A percentile compares a stretch with the other conserved stretches of the same genome.
phyloP scores from a whole-genome alignment of 2,888 invertebrate species.

The Eristalis tenax region DNA sequence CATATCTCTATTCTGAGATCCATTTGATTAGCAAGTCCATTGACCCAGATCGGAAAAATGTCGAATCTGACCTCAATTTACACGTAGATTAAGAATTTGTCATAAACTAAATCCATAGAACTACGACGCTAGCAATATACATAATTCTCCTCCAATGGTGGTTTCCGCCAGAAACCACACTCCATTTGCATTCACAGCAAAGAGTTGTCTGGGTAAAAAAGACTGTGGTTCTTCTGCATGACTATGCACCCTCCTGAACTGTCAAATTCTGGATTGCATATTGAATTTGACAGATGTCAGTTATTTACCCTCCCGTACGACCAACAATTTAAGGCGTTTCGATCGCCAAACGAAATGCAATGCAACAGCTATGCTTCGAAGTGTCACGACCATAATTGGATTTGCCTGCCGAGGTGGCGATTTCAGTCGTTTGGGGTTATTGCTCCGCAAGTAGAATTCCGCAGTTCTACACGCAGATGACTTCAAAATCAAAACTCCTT shows the following conservation, averaged over 20 bases:
- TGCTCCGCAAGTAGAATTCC: slow-evolving; percentile 6
- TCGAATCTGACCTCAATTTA: neutral
- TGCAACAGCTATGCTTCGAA: neutral
- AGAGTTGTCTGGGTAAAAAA: neutral
- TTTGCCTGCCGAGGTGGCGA: slow-evolving; percentile 11
- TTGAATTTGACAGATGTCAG: slow-evolving; percentile 49
- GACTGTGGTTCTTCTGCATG: slow-evolving; percentile 11
- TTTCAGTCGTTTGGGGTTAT: slow-evolving; percentile 3
- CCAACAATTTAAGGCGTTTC: slow-evolving; percentile 28
- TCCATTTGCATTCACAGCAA: slow-evolving; percentile 40
- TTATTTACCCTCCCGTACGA: slow-evolving; percentile 13
- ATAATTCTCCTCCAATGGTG: slow-evolving; percentile 8
- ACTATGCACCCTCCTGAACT: slow-evolving; percentile 11
- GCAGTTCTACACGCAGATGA: neutral
- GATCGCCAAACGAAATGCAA: slow-evolving; percentile 24
- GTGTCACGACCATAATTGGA: slow-evolving; percentile 39
- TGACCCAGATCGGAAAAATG: neutral
- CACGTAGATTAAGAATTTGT: slow-evolving; percentile 11
- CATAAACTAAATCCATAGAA: neutral
- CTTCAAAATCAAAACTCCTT: slow-evolving; percentile 18
- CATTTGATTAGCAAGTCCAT: neutral
- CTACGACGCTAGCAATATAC: neutral
- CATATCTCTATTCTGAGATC: no score
- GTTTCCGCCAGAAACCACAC: neutral
- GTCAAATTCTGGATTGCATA: slow-evolving; percentile 28